Conservation (phyloP, 2,888 invertebrate genomes). For the Lumbricus terrestris region DNA sequence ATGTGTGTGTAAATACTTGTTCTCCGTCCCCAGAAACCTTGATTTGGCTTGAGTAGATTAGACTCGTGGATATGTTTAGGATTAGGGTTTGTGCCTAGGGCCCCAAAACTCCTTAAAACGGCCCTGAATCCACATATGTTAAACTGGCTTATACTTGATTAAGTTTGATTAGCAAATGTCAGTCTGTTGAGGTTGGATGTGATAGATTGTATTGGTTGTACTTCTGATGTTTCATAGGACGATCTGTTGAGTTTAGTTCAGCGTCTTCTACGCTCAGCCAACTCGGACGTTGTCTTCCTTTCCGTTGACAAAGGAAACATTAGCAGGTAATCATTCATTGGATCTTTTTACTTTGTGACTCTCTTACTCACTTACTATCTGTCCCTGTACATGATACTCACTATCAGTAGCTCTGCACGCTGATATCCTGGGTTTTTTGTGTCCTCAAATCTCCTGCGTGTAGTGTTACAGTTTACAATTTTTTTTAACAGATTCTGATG, state of each 20-base stretch:
- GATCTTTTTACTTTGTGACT: neutral
- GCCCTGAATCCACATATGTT: no score
- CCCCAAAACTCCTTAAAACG: no score
- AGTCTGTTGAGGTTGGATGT: no score
- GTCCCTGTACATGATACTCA: neutral
- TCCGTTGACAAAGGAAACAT: constrained; percentile 50
- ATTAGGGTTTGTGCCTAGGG: no score
- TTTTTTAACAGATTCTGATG: neutral
- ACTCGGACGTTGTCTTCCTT: constrained; percentile 51
- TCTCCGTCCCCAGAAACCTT: no score
- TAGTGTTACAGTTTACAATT: neutral
- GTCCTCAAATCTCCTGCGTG: neutral
- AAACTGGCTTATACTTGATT: no score
- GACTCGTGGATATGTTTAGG: no score
- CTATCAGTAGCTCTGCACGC: neutral
- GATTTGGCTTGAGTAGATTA: no score
- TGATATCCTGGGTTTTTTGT: neutral
- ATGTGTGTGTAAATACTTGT: no score
- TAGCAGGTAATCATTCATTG: constrained; percentile 42
- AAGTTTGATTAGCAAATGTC: no score
- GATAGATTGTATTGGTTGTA: no score
- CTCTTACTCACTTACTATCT: neutral
- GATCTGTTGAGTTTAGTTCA: constrained; percentile 39
- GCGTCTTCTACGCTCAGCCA: constrained; percentile 48
- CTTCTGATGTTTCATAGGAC: neutral